phyloP scores from a whole-genome alignment of 1,140 invertebrate genomes.

The Dolichoris vasculosae region DNA sequence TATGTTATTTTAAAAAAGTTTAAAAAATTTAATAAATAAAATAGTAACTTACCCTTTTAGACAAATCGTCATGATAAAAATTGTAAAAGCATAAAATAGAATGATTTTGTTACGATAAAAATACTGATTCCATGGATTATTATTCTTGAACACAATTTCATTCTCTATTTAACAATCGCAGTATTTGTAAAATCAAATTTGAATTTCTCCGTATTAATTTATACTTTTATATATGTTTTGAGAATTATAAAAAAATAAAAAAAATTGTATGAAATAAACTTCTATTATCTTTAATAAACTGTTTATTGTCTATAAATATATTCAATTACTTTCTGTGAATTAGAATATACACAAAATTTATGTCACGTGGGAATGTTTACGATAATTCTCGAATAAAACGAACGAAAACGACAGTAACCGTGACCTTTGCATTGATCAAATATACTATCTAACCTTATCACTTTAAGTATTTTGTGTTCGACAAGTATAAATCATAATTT shows the following conservation, averaged over 20 bases:
- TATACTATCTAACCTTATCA: slow-evolving; percentile 31
- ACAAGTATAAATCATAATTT: neutral
- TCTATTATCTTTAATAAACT: slow-evolving; percentile 25
- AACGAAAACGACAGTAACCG: slow-evolving; percentile 27
- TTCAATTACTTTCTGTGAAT: slow-evolving; percentile 42
- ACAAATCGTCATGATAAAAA: neutral
- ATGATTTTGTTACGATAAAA: neutral
- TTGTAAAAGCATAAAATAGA: neutral
- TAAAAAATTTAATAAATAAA: neutral
- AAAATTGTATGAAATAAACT: neutral
- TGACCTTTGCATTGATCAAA: slow-evolving; percentile 33
- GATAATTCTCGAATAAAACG: slow-evolving; percentile 5
- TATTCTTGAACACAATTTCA: neutral
- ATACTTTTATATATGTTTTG: neutral
- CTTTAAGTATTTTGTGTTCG: neutral
- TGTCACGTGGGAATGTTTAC: slow-evolving; percentile 34
- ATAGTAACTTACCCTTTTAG: neutral
- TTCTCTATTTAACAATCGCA: neutral
- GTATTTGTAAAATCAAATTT: neutral
- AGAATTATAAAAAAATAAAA: neutral
- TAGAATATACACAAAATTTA: slow-evolving; percentile 22
- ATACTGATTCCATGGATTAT: neutral
- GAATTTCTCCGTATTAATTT: neutral
- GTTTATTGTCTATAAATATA: neutral
- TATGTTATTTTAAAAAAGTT: no score